These are phyloP conservation scores for Saturnia pavonia DNA, from an alignment of 2,888 invertebrate species.

Conservation along the genomic window DNA sequence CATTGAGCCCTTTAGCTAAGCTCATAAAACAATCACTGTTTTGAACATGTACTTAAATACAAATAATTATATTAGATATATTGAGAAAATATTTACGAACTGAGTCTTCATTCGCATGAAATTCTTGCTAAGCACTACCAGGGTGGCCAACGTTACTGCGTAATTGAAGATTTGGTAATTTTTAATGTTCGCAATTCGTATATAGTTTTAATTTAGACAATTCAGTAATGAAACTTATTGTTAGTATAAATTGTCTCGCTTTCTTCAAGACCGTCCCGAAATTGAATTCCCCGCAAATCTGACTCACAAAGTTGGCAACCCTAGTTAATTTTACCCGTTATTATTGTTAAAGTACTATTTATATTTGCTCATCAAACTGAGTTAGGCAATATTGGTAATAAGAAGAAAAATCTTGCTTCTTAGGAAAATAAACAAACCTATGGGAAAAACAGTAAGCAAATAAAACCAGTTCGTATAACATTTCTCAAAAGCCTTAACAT, in stretches of 20 bases:
- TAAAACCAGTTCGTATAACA: not conserved
- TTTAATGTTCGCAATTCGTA: too few species aligned
- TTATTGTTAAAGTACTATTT: not conserved
- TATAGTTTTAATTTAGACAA: too few species aligned
- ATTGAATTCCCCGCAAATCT: not conserved
- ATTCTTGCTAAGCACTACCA: not conserved
- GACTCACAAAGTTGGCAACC: not conserved
- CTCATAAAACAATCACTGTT: slow-evolving; percentile 26
- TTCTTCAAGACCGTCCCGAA: too few species aligned
- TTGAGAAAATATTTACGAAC: not conserved
- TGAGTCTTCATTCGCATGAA: not conserved
- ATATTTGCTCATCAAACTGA: not conserved
- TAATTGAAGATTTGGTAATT: too few species aligned
- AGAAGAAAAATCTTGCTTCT: too few species aligned
- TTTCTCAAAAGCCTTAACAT: not conserved
- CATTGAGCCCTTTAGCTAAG: slow-evolving; percentile 23
- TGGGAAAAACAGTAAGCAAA: too few species aligned
- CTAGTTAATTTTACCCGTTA: not conserved
- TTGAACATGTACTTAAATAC: slow-evolving; percentile 33
- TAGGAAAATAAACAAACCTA: too few species aligned
- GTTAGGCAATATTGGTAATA: not conserved
- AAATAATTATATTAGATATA: not conserved
- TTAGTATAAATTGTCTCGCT: too few species aligned
- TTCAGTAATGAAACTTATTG: too few species aligned
- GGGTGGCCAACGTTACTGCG: too few species aligned